Evolutionary conservation across 1,140 invertebrate species (phyloP).

Genomic region (Ganaspis sp.): DNA sequence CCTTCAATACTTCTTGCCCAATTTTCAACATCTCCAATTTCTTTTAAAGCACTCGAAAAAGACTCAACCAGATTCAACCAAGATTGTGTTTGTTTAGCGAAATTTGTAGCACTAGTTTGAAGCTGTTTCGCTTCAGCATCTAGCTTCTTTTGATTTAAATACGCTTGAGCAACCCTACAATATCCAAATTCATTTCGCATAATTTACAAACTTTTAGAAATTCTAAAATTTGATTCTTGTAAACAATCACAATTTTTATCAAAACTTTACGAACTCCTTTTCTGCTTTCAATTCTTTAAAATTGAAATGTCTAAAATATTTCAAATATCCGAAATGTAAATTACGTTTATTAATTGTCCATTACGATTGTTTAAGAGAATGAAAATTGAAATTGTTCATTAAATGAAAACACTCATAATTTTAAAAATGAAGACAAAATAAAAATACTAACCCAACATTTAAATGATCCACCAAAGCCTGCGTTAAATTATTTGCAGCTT

Average conservation of each 20-base stretch:
- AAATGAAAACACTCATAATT: too few relatives aligned
- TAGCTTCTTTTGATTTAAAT: slow-evolving; percentile 97
- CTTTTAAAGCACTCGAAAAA: slow-evolving; percentile 97
- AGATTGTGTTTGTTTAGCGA: slow-evolving; percentile 97
- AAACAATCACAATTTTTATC: too few relatives aligned
- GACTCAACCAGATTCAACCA: slow-evolving; percentile 96
- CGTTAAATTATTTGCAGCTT: slow-evolving; percentile 93
- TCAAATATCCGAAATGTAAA: too few relatives aligned
- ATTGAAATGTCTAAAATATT: too few relatives aligned
- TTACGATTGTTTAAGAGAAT: too few relatives aligned
- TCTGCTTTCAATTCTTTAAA: too few relatives aligned
- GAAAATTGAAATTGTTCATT: too few relatives aligned
- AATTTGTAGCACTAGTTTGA: slow-evolving; percentile 95
- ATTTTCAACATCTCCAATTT: slow-evolving; percentile 99
- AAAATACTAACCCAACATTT: slow-evolving; percentile 91
- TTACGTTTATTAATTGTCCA: too few relatives aligned
- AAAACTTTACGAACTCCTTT: too few relatives aligned
- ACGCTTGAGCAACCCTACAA: slow-evolving; percentile 94
- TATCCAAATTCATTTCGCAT: not conserved
- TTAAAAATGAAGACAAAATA: not conserved
- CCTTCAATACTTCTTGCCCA: slow-evolving; percentile 98
- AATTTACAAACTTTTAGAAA: slow-evolving; percentile 4
- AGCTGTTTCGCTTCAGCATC: slow-evolving; percentile 98
- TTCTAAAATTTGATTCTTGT: not conserved
- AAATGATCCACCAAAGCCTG: slow-evolving; percentile 97